These are phyloP conservation scores for Hypercompe scribonia DNA, from an alignment of 2,888 invertebrate genomes.

Conservation along the genomic window DNA sequence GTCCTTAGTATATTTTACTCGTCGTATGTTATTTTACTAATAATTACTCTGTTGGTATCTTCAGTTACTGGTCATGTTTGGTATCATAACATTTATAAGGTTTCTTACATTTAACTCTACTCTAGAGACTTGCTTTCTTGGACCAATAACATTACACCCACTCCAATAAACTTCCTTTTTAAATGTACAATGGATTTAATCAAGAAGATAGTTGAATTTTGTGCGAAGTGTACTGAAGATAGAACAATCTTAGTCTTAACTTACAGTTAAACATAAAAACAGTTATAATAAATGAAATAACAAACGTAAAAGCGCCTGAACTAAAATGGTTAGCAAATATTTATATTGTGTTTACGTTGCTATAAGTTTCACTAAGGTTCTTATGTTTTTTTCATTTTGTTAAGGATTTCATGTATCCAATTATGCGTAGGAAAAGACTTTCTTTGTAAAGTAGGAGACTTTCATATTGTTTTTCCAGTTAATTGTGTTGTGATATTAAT, in stretches of 20 bases:
- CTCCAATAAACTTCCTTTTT: not conserved
- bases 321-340: constrained; percentile 36
- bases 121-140: not conserved
- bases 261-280: not conserved
- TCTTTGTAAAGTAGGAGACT: too few relatives aligned
- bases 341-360: constrained; percentile 18
- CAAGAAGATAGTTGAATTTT: constrained; percentile 3
- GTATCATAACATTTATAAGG: not conserved
- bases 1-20: too few relatives aligned
- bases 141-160: not conserved
- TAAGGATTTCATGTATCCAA: not conserved
- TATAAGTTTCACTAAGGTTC: not conserved
- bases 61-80: not conserved
- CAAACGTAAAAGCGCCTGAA: constrained; percentile 34
- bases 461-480: too few relatives aligned
- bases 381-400: not conserved
- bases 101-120: not conserved
- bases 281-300: not conserved
- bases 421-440: too few relatives aligned
- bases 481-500: too few relatives aligned
- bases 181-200: not conserved
- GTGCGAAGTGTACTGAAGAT: not conserved
- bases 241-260: not conserved
- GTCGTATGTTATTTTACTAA: too few relatives aligned
- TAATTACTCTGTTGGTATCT: too few relatives aligned